A percentile compares a stretch with the other conserved stretches of the same genome.
These are phyloP conservation scores for Dryococelus australis DNA, from an alignment of 2,888 invertebrate species.

Conservation along the genomic window DNA sequence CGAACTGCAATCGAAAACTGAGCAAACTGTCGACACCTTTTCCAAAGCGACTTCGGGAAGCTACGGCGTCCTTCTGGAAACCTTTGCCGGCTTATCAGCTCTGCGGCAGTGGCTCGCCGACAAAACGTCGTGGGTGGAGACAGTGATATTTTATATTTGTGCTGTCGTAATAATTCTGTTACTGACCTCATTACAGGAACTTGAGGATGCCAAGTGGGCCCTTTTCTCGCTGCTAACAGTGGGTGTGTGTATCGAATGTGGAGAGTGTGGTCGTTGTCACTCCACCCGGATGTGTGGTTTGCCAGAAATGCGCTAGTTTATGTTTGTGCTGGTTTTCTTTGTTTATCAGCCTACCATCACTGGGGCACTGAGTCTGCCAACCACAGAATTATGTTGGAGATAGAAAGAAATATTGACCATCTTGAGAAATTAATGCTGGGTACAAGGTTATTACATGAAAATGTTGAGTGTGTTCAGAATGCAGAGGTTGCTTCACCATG, in stretches of 20 bases:
- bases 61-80: conserved; percentile 60
- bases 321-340: neutral
- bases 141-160: conserved; percentile 66
- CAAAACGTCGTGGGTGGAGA: conserved; percentile 70
- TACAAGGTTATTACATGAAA: neutral
- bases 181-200: neutral
- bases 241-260: neutral
- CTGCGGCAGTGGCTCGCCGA: conserved; percentile 69
- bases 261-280: neutral
- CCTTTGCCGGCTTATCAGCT: conserved; percentile 63
- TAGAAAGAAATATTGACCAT: neutral
- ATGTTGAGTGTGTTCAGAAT: neutral
- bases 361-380: neutral
- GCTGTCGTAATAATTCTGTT: conserved; percentile 58
- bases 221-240: neutral
- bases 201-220: neutral
- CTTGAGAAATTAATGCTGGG: neutral
- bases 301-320: neutral
- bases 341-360: neutral
- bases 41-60: neutral
- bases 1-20: neutral
- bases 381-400: neutral
- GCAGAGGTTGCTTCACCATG: neutral
- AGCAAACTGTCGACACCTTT: neutral
- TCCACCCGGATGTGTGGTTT: neutral